Base-by-base conservation (phyloP, 2,113 vertebrate genomes). In the Piprites chloris region DNA sequence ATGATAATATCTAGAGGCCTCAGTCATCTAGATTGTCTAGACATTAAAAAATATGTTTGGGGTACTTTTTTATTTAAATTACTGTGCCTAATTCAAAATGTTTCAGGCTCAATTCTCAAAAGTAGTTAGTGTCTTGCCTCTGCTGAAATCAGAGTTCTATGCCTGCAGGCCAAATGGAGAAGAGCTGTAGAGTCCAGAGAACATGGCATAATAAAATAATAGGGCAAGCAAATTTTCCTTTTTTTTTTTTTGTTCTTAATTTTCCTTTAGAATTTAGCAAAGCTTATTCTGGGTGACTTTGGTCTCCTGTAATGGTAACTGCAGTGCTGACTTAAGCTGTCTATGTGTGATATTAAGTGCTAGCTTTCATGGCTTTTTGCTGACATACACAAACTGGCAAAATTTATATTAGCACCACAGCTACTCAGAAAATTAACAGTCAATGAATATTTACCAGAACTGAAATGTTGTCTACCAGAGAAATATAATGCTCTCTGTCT, bases 341-440 rank as follows among this genome's bases (percentile, higher is more conserved):
- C 71, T 35, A 30, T 20, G 66, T 75, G 69, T 41, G 28, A 62
- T 93, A 91, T 73, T 87, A 76, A 82, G n/a, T 66, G 74, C 46
- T 59, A 39, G 32, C 53, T 86, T 88, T 85, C 44, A 18, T 18
- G 72, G 14, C 42, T 75, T 93, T 92, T 28, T 93, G 91, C 95
- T 96, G 95, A 95, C 89, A 79, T 87, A 69, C 9, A 3, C 58
- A 74, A 87, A 79, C 58, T 42, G 33, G 66, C 20, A 85, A 87
- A 91, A 93, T 96, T 96, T 94, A 89, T 95, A 91, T 71, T n/a
- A 62, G 41, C 66, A 89, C 30, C 71, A 18, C 28, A 81, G 77
- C 63, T 95, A 96, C 81, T 91, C 81, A 91, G 87, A 86, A 96
- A 94, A 97, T 94, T 95, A 96, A 93, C 53, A 88, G 80, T 76